Base-by-base conservation (phyloP, 2,888 invertebrate species). In the Pandemis heparana region DNA sequence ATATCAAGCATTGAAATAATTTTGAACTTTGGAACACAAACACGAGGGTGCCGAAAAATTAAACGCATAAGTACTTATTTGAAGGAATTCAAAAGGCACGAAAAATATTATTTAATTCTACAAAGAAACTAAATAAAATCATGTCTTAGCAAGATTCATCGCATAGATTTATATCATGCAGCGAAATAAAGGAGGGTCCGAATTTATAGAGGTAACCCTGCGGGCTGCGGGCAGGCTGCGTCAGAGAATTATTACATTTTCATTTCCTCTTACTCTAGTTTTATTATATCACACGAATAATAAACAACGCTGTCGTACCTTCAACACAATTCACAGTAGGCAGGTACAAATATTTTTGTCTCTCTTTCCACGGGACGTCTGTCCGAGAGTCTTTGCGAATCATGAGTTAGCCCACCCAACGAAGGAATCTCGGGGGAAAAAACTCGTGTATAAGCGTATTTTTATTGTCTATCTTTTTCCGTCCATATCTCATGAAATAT, bases 171-270 rank as follows among this genome's bases (percentile, higher is more conserved):
- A 74, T 74, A 74, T 61, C 60, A n/a, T n/a, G n/a, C n/a, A 32
- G 38, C 46, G 51, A 70, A 74, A 69, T 74, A 70, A 70, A 65
- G 56, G 64, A 69, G 74, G 74, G 74, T 74, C 69, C 38, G 43
- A 74, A 74, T 70, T 74, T 74, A 74, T 74, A 74, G 69, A 16
- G 64, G 69, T 69, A 65, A 65, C 74, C 69, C n/a, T n/a, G n/a
- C n/a, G n/a, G n/a, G n/a, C n/a, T 43, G 68, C 48, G 68, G 60
- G 64, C 65, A 41, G 60, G 9, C 18, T 63, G 59, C 64, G 48
- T 63, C 68, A 59, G 63, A 65, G 51, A 61, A 61, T 64, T 70
- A 74, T 74, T 65, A 65, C 18, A 46, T 61, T 61, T 60, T 70
- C 53, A 65, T 74, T 68, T 43, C 59, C 16, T 69, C 59, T 23